These are phyloP conservation scores for Erebia epiphron DNA, from an alignment of 2,888 invertebrate genomes.

Conservation along the genomic window DNA sequence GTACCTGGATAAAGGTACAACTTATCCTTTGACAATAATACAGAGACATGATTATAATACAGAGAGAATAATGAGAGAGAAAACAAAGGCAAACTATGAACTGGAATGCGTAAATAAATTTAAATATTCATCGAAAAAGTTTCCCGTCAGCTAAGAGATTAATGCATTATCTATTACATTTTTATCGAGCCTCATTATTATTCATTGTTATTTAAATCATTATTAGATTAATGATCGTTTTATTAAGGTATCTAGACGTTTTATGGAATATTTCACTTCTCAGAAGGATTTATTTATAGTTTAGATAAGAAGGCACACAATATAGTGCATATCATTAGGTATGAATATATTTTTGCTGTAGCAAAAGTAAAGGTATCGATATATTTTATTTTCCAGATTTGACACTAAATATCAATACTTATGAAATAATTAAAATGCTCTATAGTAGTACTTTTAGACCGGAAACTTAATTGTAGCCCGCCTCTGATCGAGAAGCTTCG, in stretches of 20 bases:
- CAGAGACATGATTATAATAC: too few relatives aligned
- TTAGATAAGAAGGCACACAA: constrained; percentile 12
- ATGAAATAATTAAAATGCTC: too few relatives aligned
- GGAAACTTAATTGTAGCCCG: too few relatives aligned
- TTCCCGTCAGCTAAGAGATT: constrained; percentile 53
- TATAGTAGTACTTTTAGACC: too few relatives aligned
- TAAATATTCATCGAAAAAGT: constrained; percentile 55
- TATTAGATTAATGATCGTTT: constrained; percentile 62
- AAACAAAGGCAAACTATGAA: constrained; percentile 16
- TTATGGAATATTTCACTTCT: constrained; percentile 26
- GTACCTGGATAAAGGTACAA: constrained; percentile 43
- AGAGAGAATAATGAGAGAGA: not conserved
- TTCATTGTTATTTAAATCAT: constrained; percentile 65
- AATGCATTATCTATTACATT: constrained; percentile 41
- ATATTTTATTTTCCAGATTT: not conserved
- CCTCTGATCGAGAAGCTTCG: too few relatives aligned
- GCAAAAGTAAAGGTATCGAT: not conserved
- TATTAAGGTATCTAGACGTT: constrained; percentile 39
- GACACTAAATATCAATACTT: too few relatives aligned
- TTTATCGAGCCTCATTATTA: constrained; percentile 59
- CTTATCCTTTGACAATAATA: too few relatives aligned
- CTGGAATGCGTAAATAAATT: constrained; percentile 24
- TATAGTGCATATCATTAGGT: constrained; percentile 7
- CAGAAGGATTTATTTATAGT: constrained; percentile 24
- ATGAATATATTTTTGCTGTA: not conserved